Base-by-base conservation (phyloP, 2,888 invertebrate genomes). In the Coenonympha glycerion region DNA sequence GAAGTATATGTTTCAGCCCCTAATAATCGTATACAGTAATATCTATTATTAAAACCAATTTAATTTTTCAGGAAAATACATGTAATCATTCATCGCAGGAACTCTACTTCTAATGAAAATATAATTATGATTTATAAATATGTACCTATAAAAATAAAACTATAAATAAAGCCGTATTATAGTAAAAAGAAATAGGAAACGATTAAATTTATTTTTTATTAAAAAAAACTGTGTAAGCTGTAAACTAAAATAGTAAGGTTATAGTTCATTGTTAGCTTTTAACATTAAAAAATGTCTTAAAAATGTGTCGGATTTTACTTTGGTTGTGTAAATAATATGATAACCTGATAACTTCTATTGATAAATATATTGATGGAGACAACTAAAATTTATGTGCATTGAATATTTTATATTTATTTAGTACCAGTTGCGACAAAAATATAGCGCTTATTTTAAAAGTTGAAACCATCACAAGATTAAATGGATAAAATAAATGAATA, bases 31-130 rank as follows among this genome's bases (percentile, higher is more conserved):
- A n/a, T n/a, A 11, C 1, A 28, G 5, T 9, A n/a, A 28, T 28
- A 28, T 4, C 2, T n/a, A 11, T 4, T 28, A 28, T 11, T 3
- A 28, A 9, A n/a, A 28, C 1, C n/a, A 3, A 28, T n/a, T n/a
- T n/a, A n/a, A 30, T 47, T 57, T 82, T 82, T 59, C 83, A 84
- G 83, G 81, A 83, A 84, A 82, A 74, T 84, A 83, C 62, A 76
- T 82, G 80, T 84, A 81, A 81, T 60, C 65, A 64, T 61, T 65
- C 68, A 60, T 63, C 70, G 61, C 73, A 70, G 69, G 67, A 68
- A 60, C 67, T 69, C 69, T 63, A 68, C 70, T 64, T 65, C 49
- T 18, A 37, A 65, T 63, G 58, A 57, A 65, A 64, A 60, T 65
- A 62, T 57, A 59, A 54, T 44, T 52, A 52, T 45, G 49, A 49